Percentiles rank a stretch among this genome's conserved stretches.
Conservation (phyloP, 1,140 invertebrate genomes). For the Apis dorsata region DNA sequence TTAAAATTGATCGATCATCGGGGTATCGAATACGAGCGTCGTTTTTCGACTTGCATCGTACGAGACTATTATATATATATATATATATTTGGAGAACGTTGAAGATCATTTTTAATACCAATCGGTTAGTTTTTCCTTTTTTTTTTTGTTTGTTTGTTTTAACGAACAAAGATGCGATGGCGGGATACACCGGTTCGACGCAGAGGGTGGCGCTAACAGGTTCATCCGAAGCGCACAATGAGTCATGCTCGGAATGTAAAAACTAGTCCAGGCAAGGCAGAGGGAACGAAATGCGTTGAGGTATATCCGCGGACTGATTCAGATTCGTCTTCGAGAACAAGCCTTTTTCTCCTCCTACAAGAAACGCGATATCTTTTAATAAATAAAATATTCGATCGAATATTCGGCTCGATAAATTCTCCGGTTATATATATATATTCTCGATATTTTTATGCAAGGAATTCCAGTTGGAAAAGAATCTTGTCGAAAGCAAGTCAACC, state of each 20-base stretch:
- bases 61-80: not conserved
- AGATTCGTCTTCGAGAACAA: slow-evolving; percentile 6
- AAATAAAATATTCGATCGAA: no score
- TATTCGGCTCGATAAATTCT: no score
- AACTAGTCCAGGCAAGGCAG: slow-evolving; percentile 19
- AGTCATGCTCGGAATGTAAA: slow-evolving; percentile 38
- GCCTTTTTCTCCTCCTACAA: not conserved
- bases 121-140: not conserved
- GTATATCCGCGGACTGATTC: not conserved
- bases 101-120: not conserved
- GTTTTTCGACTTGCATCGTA: not conserved
- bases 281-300: slow-evolving; percentile 3
- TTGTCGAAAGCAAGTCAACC: slow-evolving; percentile 19
- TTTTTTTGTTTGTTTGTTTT: not conserved
- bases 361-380: no score
- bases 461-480: not conserved
- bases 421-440: no score
- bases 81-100: not conserved
- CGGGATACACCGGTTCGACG: slow-evolving; percentile 33
- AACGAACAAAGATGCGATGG: slow-evolving; percentile 29
- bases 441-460: no score
- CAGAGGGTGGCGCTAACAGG: slow-evolving; percentile 60
- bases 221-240: slow-evolving; percentile 56
- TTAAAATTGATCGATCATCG: not conserved
- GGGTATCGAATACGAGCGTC: not conserved